Percentiles rank a stretch among this genome's conserved stretches.
Evolutionary conservation across 2,888 invertebrate species (phyloP).

Genomic region (Mystacides longicornis): DNA sequence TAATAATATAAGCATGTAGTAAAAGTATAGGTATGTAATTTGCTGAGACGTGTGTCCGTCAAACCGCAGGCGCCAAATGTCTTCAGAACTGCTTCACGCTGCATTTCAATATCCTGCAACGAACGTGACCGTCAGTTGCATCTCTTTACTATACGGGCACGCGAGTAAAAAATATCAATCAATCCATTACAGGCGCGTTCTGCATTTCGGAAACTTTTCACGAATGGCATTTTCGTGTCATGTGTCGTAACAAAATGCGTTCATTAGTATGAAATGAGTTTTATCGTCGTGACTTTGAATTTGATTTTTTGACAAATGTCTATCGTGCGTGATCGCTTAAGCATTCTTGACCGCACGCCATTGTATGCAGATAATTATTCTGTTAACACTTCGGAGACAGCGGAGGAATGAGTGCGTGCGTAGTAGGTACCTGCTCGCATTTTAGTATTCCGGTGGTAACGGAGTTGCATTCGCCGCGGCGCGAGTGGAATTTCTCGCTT

Average conservation of each 20-base stretch:
- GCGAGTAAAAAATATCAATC: background rate
- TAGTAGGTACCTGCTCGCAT: background rate
- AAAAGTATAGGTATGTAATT: no score
- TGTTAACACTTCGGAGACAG: conserved; percentile 1
- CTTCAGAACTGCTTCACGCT: background rate
- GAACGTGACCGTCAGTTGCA: no score
- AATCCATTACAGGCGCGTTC: background rate
- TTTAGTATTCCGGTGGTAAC: conserved; percentile 1
- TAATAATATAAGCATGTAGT: no score
- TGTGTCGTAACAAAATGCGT: background rate
- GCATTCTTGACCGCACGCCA: conserved; percentile 1
- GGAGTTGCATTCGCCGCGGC: background rate
- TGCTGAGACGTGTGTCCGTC: background rate
- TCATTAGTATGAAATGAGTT: background rate
- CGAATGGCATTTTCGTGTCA: background rate
- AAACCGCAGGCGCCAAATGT: background rate
- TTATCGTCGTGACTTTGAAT: background rate
- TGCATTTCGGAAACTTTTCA: background rate
- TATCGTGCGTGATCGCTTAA: background rate
- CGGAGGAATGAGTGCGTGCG: background rate
- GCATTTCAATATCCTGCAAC: background rate
- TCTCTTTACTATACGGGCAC: no score
- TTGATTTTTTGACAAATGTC: conserved; percentile 2
- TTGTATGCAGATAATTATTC: conserved; percentile 1
- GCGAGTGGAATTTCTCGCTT: background rate